phyloP scores from a whole-genome alignment of 2,113 vertebrate species.

The Tyrannus savana region DNA sequence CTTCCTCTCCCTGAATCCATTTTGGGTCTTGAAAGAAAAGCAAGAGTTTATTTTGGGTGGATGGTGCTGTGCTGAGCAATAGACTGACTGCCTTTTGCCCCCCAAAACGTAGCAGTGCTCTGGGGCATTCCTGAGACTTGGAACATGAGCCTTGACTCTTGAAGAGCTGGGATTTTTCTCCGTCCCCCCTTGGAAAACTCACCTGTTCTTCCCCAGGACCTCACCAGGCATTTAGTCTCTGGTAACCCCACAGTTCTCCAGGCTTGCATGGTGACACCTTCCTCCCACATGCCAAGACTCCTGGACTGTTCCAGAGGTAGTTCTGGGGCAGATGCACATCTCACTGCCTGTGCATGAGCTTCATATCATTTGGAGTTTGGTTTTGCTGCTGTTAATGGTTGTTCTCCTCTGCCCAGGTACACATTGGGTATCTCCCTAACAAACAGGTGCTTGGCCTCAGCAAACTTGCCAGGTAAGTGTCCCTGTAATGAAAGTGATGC shows the following conservation, averaged over 20 bases:
- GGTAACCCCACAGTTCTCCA: neutral
- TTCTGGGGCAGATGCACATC: neutral
- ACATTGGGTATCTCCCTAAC: conserved; percentile 98
- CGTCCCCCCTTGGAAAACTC: neutral
- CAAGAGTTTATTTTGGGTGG: neutral
- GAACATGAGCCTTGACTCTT: neutral
- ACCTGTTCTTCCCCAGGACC: neutral
- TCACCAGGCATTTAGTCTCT: neutral
- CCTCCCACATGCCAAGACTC: neutral
- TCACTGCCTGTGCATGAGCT: neutral
- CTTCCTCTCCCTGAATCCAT: neutral
- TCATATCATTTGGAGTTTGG: neutral
- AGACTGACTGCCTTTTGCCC: neutral
- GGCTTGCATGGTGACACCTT: neutral
- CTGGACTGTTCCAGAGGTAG: neutral
- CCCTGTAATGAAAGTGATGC: conserved; percentile 16
- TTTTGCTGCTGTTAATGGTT: conserved; percentile 3
- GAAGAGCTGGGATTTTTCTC: neutral
- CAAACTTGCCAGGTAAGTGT: conserved; percentile 93
- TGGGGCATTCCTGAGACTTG: neutral
- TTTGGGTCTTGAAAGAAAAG: neutral
- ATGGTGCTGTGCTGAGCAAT: neutral
- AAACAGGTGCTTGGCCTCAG: conserved; percentile 98
- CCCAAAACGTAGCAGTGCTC: neutral
- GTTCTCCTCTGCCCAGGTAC: conserved; percentile 80